Conservation (phyloP, 92 coral and sea anemone genomes). For the Palythoa grandis region DNA sequence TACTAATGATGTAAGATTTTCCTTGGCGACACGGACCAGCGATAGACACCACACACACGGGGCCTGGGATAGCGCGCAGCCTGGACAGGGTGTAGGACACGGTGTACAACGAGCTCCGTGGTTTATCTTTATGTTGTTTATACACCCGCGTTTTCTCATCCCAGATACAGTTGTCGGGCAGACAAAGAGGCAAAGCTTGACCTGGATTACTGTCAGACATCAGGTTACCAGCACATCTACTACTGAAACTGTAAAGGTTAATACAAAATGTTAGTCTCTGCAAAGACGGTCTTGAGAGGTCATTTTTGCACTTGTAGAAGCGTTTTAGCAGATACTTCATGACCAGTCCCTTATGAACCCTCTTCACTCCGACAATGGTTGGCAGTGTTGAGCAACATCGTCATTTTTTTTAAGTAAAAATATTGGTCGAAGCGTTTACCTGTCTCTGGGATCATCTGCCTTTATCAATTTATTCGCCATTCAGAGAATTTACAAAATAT, state of each 20-base stretch:
- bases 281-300: neutral
- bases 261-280: neutral
- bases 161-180: conserved; percentile 38
- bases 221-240: neutral
- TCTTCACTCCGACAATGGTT: too few relatives aligned
- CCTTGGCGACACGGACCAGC: conserved; percentile 71
- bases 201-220: conserved; percentile 7
- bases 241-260: neutral
- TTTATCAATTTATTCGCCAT: too few relatives aligned
- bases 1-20: conserved; percentile 64
- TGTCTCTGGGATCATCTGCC: too few relatives aligned
- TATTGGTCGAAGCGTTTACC: too few relatives aligned
- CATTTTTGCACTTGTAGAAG: too few relatives aligned
- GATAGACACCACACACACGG: conserved; percentile 65
- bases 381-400: too few relatives aligned
- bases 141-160: conserved; percentile 14
- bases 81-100: conserved; percentile 34
- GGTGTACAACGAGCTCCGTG: conserved; percentile 1
- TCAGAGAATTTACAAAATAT: too few relatives aligned
- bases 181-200: conserved; percentile 39
- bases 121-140: neutral
- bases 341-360: too few relatives aligned
- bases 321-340: too few relatives aligned
- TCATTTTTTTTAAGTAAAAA: too few relatives aligned
- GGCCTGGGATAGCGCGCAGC: conserved; percentile 49